Conservation (phyloP, 1,140 invertebrate species). For the Drosophila teissieri region DNA sequence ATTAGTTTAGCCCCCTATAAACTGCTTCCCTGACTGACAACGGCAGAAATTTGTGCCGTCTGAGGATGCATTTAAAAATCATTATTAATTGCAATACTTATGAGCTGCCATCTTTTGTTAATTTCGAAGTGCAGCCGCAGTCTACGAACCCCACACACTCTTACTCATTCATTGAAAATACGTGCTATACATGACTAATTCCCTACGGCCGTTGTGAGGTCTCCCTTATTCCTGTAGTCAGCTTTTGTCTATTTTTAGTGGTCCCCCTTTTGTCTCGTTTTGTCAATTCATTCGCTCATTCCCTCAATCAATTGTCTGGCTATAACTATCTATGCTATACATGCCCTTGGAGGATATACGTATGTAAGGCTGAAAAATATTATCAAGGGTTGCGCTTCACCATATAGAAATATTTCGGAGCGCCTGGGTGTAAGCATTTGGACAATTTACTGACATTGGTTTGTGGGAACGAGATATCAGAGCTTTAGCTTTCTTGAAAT, state of each 20-base stretch:
- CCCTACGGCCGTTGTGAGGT: constrained; percentile 44
- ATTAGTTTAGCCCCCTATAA: constrained; percentile 46
- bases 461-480: constrained; percentile 23
- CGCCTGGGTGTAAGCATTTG: constrained; percentile 54
- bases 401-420: constrained; percentile 4
- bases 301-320: constrained; percentile 58
- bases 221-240: constrained; percentile 5
- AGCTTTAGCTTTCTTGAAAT: constrained; percentile 12
- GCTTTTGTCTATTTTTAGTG: constrained; percentile 75
- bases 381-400: constrained; percentile 18
- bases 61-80: constrained; percentile 61
- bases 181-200: constrained; percentile 80
- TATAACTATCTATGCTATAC: constrained; percentile 50
- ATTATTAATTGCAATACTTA: constrained; percentile 78
- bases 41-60: constrained; percentile 32
- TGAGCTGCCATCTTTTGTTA: constrained; percentile 41
- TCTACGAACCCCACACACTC: constrained; percentile 53
- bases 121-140: constrained; percentile 43
- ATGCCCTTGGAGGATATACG: constrained; percentile 27
- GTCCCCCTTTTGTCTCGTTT: constrained; percentile 67
- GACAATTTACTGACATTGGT: constrained; percentile 61
- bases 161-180: constrained; percentile 18
- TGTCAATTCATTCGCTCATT: constrained; percentile 62
- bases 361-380: constrained; percentile 21
- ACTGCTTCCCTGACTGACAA: constrained; percentile 51